A percentile compares a stretch with the other conserved stretches of the same genome.
phyloP scores from a whole-genome alignment of 2,113 vertebrate genomes.

The Takifugu flavidus region DNA sequence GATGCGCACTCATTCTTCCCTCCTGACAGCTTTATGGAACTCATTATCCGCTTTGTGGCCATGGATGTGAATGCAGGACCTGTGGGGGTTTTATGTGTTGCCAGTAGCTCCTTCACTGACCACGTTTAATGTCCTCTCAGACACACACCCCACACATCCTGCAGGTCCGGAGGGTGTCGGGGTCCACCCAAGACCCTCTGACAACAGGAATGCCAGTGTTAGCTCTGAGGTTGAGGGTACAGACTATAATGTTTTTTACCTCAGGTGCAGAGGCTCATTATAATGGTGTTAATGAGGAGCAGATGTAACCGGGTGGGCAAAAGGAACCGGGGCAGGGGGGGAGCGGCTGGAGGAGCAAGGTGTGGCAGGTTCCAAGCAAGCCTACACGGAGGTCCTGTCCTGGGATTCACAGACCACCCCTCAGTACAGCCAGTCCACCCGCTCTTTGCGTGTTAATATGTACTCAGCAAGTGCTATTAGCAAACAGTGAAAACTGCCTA shows the following conservation, averaged over 20 bases:
- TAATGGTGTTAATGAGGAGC: slow-evolving; percentile 72
- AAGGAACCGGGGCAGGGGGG: not conserved
- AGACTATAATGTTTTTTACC: slow-evolving; percentile 66
- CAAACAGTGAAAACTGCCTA: slow-evolving; percentile 58
- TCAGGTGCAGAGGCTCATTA: slow-evolving; percentile 74
- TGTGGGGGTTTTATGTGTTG: slow-evolving; percentile 85
- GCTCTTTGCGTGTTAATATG: slow-evolving; percentile 54
- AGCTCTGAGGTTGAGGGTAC: slow-evolving; percentile 31
- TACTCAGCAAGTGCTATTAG: slow-evolving; percentile 74
- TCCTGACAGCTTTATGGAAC: slow-evolving; percentile 96
- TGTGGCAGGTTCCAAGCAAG: slow-evolving; percentile 47
- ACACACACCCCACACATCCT: slow-evolving; percentile 46
- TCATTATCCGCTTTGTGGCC: slow-evolving; percentile 98
- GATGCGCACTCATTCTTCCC: slow-evolving; percentile 93
- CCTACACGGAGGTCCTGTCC: slow-evolving; percentile 60
- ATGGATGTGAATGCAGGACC: slow-evolving; percentile 85
- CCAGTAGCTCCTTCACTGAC: slow-evolving; percentile 82
- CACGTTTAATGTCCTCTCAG: slow-evolving; percentile 73
- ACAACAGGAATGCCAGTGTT: slow-evolving; percentile 44
- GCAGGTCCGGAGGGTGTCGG: slow-evolving; percentile 1
- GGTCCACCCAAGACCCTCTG: slow-evolving; percentile 31
- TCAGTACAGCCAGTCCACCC: slow-evolving; percentile 46
- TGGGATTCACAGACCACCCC: slow-evolving; percentile 57
- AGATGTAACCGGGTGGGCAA: slow-evolving; percentile 64
- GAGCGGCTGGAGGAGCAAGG: slow-evolving; percentile 35